These are phyloP conservation scores for Rhingia rostrata DNA, from an alignment of 2,888 invertebrate species.

Conservation along the genomic window DNA sequence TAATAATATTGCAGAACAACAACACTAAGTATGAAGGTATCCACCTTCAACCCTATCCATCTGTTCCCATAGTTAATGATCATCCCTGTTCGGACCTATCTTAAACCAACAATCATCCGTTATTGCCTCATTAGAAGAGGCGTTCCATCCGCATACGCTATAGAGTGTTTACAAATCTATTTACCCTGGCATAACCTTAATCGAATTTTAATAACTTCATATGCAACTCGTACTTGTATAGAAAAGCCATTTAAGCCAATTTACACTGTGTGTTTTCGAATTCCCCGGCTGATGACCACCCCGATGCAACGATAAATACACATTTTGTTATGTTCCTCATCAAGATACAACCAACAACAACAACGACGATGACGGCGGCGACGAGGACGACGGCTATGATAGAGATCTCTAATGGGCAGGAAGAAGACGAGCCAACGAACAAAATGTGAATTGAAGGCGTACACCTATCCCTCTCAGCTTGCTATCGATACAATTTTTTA, in stretches of 20 bases:
- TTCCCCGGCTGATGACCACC: constrained; percentile 57
- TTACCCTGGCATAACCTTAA: constrained; percentile 41
- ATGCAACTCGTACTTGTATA: constrained; percentile 26
- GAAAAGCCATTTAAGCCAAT: constrained; percentile 68
- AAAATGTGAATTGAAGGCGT: constrained; percentile 63
- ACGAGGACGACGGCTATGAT: constrained; percentile 35
- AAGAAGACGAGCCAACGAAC: constrained; percentile 52
- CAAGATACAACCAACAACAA: constrained; percentile 1
- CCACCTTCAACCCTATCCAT: too few relatives aligned
- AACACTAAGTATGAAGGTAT: too few relatives aligned
- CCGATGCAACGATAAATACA: constrained; percentile 63
- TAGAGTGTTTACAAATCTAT: constrained; percentile 59
- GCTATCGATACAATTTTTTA: constrained; percentile 58
- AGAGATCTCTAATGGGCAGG: constrained; percentile 64
- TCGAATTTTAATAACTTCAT: constrained; percentile 74
- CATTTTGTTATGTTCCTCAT: constrained; percentile 57
- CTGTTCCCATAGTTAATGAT: too few relatives aligned
- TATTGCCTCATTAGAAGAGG: constrained; percentile 63
- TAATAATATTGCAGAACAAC: too few relatives aligned
- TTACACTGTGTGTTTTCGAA: constrained; percentile 41
- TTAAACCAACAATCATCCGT: constrained; percentile 32
- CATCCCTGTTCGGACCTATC: too few relatives aligned
- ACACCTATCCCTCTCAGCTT: constrained; percentile 47
- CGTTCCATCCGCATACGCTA: constrained; percentile 29
- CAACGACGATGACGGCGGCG: background rate